These are phyloP conservation scores for Drosophila elegans DNA, from an alignment of 1,140 invertebrate species.

Conservation along the genomic window DNA sequence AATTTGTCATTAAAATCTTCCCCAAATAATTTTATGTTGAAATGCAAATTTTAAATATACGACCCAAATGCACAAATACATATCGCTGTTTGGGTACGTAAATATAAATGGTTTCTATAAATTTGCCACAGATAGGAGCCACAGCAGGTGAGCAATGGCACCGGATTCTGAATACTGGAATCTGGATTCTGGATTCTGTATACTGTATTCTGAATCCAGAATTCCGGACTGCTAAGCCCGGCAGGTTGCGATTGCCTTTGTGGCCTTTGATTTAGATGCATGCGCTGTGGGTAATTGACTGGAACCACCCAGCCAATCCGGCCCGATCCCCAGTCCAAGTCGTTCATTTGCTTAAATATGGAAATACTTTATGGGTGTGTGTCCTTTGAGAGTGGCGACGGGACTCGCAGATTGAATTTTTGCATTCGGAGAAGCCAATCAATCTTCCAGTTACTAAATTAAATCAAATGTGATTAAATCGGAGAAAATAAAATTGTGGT, in stretches of 20 bases:
- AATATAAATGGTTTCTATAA: slow-evolving; percentile 65
- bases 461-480: slow-evolving; percentile 43
- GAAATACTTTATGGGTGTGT: slow-evolving; percentile 39
- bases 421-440: slow-evolving; percentile 35
- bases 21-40: slow-evolving; percentile 82
- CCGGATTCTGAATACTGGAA: not conserved
- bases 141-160: slow-evolving; percentile 45
- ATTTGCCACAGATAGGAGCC: slow-evolving; percentile 50
- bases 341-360: slow-evolving; percentile 49
- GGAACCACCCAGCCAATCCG: slow-evolving; percentile 42
- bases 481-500: slow-evolving; percentile 5
- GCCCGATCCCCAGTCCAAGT: slow-evolving; percentile 28
- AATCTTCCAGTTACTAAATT: slow-evolving; percentile 36
- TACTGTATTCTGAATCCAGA: no score
- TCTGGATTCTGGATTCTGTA: slow-evolving; percentile 8
- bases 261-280: slow-evolving; percentile 49
- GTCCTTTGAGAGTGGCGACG: slow-evolving; percentile 28
- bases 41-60: slow-evolving; percentile 82
- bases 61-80: slow-evolving; percentile 29
- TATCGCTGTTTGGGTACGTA: slow-evolving; percentile 27
- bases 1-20: slow-evolving; percentile 84
- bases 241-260: slow-evolving; percentile 55
- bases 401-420: slow-evolving; percentile 36
- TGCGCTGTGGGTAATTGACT: slow-evolving; percentile 62
- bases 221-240: slow-evolving; percentile 28